These are phyloP conservation scores for Prosapia bicincta DNA, from an alignment of 2,888 invertebrate genomes.

Conservation along the genomic window DNA sequence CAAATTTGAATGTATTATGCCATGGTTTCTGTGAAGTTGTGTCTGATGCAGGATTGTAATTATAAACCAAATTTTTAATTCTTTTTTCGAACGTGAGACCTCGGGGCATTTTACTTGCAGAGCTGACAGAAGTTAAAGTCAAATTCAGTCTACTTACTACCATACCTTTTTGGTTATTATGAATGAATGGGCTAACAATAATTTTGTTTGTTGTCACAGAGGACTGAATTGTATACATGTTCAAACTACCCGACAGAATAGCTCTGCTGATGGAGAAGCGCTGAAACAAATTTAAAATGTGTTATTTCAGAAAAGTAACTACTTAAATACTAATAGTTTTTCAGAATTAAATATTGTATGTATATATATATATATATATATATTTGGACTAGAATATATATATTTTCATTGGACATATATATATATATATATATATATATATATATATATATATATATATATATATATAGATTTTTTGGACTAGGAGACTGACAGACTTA, in stretches of 20 bases:
- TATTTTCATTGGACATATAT: too few relatives aligned
- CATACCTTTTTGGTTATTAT: too few relatives aligned
- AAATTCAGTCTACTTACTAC: slow-evolving; percentile 57
- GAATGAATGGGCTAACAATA: slow-evolving; percentile 44
- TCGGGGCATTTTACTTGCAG: slow-evolving; percentile 48
- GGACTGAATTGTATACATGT: slow-evolving; percentile 61
- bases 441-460: too few relatives aligned
- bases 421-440: too few relatives aligned
- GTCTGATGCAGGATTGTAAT: slow-evolving; percentile 46
- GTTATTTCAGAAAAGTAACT: too few relatives aligned
- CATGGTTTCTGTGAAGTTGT: background rate
- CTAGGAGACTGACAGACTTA: too few relatives aligned
- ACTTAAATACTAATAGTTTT: too few relatives aligned
- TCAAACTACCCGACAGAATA: slow-evolving; percentile 53
- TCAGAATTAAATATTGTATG: too few relatives aligned
- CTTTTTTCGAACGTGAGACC: slow-evolving; percentile 48
- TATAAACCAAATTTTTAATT: slow-evolving; percentile 55
- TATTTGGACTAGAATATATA: too few relatives aligned
- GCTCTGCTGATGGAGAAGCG: slow-evolving; percentile 56
- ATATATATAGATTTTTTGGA: too few relatives aligned
- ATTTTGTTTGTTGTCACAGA: slow-evolving; percentile 54
- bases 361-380: too few relatives aligned
- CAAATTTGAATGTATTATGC: slow-evolving; percentile 27
- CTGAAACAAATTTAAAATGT: too few relatives aligned
- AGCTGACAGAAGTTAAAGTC: slow-evolving; percentile 44